Conservation (phyloP, 2,113 vertebrate genomes). For the Craseonycteris thonglongyai region DNA sequence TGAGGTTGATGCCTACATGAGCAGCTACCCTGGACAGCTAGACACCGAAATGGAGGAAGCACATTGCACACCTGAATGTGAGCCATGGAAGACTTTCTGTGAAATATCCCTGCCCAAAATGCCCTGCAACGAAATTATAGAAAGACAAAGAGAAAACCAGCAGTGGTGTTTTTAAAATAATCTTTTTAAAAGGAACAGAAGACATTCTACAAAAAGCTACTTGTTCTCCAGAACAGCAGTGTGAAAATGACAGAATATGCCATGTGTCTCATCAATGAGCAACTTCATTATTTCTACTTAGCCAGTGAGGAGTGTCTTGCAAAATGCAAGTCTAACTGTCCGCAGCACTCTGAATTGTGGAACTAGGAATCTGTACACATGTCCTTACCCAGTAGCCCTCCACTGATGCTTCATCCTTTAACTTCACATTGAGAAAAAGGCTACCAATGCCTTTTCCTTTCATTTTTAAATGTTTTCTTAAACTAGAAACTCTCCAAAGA, state of each 20-base stretch:
- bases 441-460: not conserved
- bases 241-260: not conserved
- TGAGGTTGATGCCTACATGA: too few relatives aligned
- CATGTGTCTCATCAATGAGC: not conserved
- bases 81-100: not conserved
- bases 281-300: not conserved
- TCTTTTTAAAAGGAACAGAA: not conserved
- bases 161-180: not conserved
- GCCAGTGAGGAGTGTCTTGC: not conserved
- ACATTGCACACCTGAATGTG: accelerated
- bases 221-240: not conserved
- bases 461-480: not conserved
- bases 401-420: not conserved
- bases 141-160: not conserved
- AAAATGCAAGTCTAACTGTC: not conserved
- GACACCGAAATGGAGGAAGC: not conserved
- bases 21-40: not conserved
- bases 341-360: not conserved
- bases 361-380: not conserved
- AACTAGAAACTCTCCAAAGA: not conserved
- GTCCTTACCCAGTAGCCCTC: not conserved
- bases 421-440: not conserved
- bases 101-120: not conserved
- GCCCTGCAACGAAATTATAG: not conserved
- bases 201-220: not conserved